phyloP scores from a whole-genome alignment of 2,888 invertebrate species.

The Hemaris fuciformis region DNA sequence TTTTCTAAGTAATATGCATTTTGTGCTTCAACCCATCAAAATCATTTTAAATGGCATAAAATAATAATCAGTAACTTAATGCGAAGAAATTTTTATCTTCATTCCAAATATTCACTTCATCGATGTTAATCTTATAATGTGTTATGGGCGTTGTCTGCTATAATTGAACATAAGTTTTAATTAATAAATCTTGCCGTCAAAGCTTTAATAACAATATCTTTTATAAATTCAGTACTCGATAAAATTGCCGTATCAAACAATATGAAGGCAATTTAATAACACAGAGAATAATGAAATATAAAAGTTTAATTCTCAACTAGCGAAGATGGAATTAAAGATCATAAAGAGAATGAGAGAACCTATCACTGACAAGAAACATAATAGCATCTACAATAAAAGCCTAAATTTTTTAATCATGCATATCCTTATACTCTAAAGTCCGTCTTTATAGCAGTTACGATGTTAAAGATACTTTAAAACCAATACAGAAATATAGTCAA shows the following conservation, averaged over 20 bases:
- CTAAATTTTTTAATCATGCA: neutral
- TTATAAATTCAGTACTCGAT: neutral
- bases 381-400: neutral
- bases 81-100: neutral
- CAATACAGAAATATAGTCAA: neutral
- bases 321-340: neutral
- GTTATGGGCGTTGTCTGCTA: neutral
- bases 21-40: neutral
- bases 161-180: slow-evolving; percentile 5
- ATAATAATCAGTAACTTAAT: neutral
- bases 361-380: neutral
- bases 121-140: neutral
- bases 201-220: neutral
- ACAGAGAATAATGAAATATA: neutral
- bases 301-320: neutral
- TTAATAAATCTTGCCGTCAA: neutral
- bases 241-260: neutral
- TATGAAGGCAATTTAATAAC: neutral
- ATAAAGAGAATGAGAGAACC: neutral
- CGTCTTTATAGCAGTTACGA: neutral
- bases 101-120: neutral
- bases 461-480: neutral
- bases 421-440: neutral
- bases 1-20: too few relatives aligned
- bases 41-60: too few relatives aligned